Evolutionary conservation across 2,888 invertebrate species (phyloP), one percentile per base, ranked within the genome.

Genomic region (Neoaliturus tenellus): DNA sequence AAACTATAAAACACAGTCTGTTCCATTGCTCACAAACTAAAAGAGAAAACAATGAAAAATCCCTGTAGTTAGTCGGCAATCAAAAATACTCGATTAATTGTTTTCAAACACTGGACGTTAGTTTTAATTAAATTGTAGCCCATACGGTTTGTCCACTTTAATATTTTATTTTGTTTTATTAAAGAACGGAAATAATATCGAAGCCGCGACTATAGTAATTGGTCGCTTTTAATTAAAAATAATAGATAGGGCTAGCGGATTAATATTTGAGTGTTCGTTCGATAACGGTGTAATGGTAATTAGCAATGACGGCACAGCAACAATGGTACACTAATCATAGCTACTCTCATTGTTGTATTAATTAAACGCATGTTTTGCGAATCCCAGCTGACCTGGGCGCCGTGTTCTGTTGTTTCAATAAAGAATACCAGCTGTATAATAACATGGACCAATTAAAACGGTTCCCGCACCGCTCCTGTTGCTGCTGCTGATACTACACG

Each of bases 291-390:
- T 39, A 71, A 41, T 39, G 20, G 71, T 71, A 39, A 71, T 71
- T 71, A 71, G 41, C 58, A 82, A 35, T 48, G n/a, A 48, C 39
- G 71, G 55, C n/a, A 48, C 69, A n/a, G n/a, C n/a, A n/a, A n/a
- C 31, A 51, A 33, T 39, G 55, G 84, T 58, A 44, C 84, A 84
- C 84, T 84, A 84, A 84, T 84, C 84, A 84, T 84, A 80, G 78
- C 73, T 67, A 55, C 69, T 48, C 84, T 81, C 84, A 84, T 84
- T 84, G 84, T 84, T 84, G 80, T 78, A 82, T 84, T 84, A 84
- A 84, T 84, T 84, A 84, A 84, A 84, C 84, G 82, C 62, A 48
- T 84, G 84, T 84, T 84, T 84, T 82, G 84, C 82, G 82, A 84
- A 84, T 84, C 84, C 84, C 84, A 82, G 84, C 81, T 84, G 84